phyloP scores from a whole-genome alignment of 2,113 vertebrate species.

The Tenebrosternarchus preto region DNA sequence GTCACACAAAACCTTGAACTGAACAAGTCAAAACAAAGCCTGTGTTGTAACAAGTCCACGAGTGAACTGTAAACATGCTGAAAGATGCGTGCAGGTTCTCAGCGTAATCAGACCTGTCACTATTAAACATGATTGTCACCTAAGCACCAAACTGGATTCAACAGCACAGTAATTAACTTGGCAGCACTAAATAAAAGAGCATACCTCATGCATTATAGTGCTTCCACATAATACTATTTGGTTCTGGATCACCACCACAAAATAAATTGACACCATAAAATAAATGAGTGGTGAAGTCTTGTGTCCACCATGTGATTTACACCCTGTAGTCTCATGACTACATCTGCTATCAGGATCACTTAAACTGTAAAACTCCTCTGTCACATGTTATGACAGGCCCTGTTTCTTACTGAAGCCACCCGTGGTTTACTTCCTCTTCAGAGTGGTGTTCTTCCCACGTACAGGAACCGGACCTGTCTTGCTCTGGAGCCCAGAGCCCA shows the following conservation, averaged over 20 bases:
- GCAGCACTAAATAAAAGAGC: neutral
- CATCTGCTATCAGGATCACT: neutral
- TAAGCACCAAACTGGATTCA: neutral
- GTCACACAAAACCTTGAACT: neutral
- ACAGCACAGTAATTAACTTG: neutral
- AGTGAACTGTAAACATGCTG: neutral
- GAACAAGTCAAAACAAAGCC: neutral
- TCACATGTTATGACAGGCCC: neutral
- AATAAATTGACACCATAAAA: neutral
- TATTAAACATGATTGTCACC: neutral
- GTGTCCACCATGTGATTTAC: neutral
- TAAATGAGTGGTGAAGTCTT: neutral
- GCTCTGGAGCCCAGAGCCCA: conserved; percentile 78
- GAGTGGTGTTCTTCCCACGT: conserved; percentile 65
- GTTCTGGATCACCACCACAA: neutral
- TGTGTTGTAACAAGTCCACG: neutral
- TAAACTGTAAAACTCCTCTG: conserved; percentile 20
- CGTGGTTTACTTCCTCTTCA: conserved; percentile 61
- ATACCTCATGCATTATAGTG: neutral
- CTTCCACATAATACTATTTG: neutral
- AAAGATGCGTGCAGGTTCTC: neutral
- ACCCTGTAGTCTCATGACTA: conserved; percentile 17
- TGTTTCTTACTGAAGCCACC: neutral
- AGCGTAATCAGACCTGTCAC: neutral
- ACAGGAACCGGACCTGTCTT: conserved; percentile 74